Conservation (phyloP, 1,140 invertebrate species). For the Scaptomyza graminum region DNA sequence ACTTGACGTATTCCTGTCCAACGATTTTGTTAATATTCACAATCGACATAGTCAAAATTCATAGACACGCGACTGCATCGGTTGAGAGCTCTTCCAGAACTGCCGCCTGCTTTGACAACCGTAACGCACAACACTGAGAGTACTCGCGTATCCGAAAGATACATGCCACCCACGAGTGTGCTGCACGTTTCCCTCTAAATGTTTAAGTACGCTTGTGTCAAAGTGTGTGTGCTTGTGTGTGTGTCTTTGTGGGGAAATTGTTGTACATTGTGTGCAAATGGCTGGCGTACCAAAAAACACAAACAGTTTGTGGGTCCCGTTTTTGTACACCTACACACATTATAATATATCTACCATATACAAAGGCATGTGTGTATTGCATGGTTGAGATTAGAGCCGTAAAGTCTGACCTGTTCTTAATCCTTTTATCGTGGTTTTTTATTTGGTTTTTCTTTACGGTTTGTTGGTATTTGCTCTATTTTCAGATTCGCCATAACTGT, state of each 20-base stretch:
- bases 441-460: not conserved
- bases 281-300: constrained; percentile 24
- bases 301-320: constrained; percentile 43
- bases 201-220: not conserved
- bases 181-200: constrained; percentile 9
- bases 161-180: constrained; percentile 30
- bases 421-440: constrained; percentile 37
- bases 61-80: constrained; percentile 39
- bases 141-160: constrained; percentile 34
- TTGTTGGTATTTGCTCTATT: constrained; percentile 23
- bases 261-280: constrained; percentile 23
- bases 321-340: not conserved
- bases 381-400: constrained; percentile 11
- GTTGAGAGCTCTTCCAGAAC: constrained; percentile 47
- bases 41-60: constrained; percentile 5
- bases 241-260: constrained; percentile 33
- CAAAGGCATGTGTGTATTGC: not conserved
- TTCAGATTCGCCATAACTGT: constrained; percentile 26
- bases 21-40: constrained; percentile 25
- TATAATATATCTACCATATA: not conserved
- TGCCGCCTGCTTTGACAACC: constrained; percentile 45
- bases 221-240: constrained; percentile 3
- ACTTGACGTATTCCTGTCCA: constrained; percentile 15
- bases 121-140: constrained; percentile 26
- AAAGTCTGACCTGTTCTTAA: constrained; percentile 21